A percentile compares a stretch with the other conserved stretches of the same genome.
These are phyloP conservation scores for Drosophila neotestacea DNA, from an alignment of 2,888 invertebrate genomes.

Conservation along the genomic window DNA sequence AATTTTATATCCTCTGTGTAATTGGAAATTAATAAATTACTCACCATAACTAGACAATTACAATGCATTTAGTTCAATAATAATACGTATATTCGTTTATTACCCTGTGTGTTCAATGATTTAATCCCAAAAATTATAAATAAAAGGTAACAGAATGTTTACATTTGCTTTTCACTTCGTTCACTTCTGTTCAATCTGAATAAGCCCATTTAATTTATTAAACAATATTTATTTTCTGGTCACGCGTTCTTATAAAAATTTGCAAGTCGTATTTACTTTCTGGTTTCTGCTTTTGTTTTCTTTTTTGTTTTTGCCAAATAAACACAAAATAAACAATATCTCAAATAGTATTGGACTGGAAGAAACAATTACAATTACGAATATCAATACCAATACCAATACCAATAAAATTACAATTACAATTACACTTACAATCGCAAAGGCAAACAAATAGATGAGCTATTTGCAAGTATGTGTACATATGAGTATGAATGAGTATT, in stretches of 20 bases:
- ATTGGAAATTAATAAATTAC: conserved; percentile 8
- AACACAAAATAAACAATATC: conserved; percentile 27
- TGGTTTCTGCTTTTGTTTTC: background rate
- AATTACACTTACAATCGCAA: conserved; percentile 29
- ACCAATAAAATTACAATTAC: conserved; percentile 21
- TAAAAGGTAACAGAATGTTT: conserved; percentile 49
- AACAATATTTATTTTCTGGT: conserved; percentile 43
- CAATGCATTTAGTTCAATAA: conserved; percentile 31
- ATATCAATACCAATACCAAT: conserved; percentile 16
- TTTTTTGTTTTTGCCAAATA: background rate
- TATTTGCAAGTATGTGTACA: conserved; percentile 28
- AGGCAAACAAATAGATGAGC: conserved; percentile 34
- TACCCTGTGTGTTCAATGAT: conserved; percentile 64
- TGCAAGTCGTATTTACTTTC: conserved; percentile 21
- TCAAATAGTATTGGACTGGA: conserved; percentile 30
- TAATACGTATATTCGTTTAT: conserved; percentile 74
- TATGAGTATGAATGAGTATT: conserved; percentile 1
- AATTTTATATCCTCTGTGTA: background rate
- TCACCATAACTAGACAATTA: conserved; percentile 37
- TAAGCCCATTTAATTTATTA: conserved; percentile 42
- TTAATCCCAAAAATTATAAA: conserved; percentile 52
- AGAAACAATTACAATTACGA: conserved; percentile 36
- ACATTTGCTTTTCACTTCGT: conserved; percentile 42
- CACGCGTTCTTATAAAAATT: conserved; percentile 25
- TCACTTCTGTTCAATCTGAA: conserved; percentile 14